phyloP scores from a whole-genome alignment of 2,797 vertebrate species.

The Protonibea diacanthus region DNA sequence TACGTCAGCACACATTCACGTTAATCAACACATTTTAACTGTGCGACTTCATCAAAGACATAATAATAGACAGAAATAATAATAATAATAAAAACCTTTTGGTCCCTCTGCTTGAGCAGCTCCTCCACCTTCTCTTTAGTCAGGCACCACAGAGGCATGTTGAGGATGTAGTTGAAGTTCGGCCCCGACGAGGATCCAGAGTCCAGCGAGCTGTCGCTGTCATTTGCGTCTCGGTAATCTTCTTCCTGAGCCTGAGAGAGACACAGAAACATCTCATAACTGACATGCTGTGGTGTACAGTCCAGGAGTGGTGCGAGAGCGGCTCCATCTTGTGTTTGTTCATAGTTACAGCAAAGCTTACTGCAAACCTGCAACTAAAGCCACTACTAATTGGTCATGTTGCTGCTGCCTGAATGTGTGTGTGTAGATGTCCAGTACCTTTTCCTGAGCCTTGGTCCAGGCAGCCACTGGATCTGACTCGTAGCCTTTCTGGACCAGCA shows the following conservation, averaged over 20 bases:
- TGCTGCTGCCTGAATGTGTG: neutral
- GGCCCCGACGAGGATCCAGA: conserved; percentile 92
- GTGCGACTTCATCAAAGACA: neutral
- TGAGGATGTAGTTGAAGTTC: conserved; percentile 99
- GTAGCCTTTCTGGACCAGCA: conserved; percentile 96
- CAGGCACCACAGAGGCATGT: conserved; percentile 98
- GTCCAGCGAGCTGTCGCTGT: conserved; percentile 92
- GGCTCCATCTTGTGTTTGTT: neutral
- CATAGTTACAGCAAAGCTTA: neutral
- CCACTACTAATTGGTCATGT: too few relatives aligned
- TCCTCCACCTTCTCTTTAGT: conserved; percentile 98
- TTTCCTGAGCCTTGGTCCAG: conserved; percentile 93
- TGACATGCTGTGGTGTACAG: neutral
- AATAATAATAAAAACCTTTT: conserved; percentile 82
- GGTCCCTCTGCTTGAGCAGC: conserved; percentile 94
- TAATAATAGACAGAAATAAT: too few relatives aligned
- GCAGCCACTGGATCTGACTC: conserved; percentile 97
- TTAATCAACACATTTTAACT: neutral
- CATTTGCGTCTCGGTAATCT: conserved; percentile 87
- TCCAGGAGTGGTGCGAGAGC: neutral
- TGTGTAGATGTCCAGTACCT: conserved; percentile 71
- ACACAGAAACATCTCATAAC: neutral
- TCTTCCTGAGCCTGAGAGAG: conserved; percentile 86
- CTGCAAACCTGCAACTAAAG: neutral
- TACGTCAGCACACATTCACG: conserved; percentile 41